These are phyloP conservation scores for Bembecia ichneumoniformis DNA, from an alignment of 2,888 invertebrate genomes.

Conservation along the genomic window DNA sequence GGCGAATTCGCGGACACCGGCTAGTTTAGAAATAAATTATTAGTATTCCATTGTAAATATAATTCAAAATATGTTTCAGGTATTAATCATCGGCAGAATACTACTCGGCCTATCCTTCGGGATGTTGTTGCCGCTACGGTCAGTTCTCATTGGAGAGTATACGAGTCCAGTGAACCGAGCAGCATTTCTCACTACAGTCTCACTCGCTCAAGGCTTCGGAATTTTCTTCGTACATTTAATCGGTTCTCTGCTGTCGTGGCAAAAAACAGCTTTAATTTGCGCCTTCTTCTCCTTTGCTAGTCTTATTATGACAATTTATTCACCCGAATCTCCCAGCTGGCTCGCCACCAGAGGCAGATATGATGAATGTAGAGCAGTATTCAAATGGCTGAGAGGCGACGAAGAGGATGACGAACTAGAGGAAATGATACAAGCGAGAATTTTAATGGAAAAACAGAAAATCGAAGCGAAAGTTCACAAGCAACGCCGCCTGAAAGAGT, in stretches of 20 bases:
- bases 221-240: conserved; percentile 74
- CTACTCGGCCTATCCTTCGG: conserved; percentile 64
- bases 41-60: no score
- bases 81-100: conserved; percentile 32
- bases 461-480: conserved; percentile 12
- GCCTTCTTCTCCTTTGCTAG: conserved; percentile 52
- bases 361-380: conserved; percentile 66
- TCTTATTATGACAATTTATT: conserved; percentile 40
- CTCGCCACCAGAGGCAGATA: conserved; percentile 65
- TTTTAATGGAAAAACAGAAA: conserved; percentile 20
- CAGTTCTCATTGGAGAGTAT: conserved; percentile 69
- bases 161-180: conserved; percentile 75
- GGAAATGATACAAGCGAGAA: conserved; percentile 37
- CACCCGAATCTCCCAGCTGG: conserved; percentile 78
- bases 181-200: conserved; percentile 70
- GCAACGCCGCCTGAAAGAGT: conserved; percentile 9
- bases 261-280: conserved; percentile 61
- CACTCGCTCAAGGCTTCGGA: conserved; percentile 72
- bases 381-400: conserved; percentile 71
- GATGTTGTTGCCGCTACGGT: conserved; percentile 53
- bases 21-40: not conserved
- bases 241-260: conserved; percentile 73
- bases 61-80: conserved; percentile 12
- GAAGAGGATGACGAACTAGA: conserved; percentile 49
- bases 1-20: no score